Percentiles rank a stretch among this genome's conserved stretches.
These are phyloP conservation scores for Botrylloides violaceus DNA, from an alignment of 23 tunicate genomes.

Conservation along the genomic window DNA sequence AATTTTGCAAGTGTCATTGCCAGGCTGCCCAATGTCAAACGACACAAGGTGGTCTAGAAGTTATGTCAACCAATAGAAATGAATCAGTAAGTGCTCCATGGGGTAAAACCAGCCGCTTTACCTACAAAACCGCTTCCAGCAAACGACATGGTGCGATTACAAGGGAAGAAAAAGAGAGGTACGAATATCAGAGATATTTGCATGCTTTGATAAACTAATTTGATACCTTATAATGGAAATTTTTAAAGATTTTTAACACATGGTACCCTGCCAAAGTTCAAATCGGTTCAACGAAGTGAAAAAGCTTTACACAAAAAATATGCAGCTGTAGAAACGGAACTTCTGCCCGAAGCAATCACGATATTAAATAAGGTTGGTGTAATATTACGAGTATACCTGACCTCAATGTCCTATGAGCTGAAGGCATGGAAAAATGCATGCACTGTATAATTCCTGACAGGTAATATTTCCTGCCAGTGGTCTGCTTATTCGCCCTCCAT, in stretches of 20 bases:
- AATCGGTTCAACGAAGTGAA: constrained; percentile 3
- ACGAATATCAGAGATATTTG: not conserved
- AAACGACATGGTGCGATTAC: constrained; percentile 1
- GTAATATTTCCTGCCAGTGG: no score
- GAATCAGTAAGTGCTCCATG: constrained; percentile 13
- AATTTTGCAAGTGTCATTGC: not conserved
- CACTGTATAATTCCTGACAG: no score
- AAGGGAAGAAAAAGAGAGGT: constrained; percentile 18
- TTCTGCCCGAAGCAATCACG: constrained; percentile 12
- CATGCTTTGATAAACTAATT: not conserved
- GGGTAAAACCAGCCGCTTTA: constrained; percentile 21
- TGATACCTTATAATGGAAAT: not conserved
- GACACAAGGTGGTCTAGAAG: constrained; percentile 3
- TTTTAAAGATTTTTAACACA: constrained; percentile 18
- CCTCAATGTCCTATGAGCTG: no score
- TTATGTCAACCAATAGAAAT: constrained; percentile 9
- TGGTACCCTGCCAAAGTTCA: constrained; percentile 18
- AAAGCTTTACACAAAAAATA: constrained; percentile 14
- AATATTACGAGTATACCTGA: no score
- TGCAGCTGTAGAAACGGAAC: constrained; percentile 20
- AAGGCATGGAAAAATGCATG: no score
- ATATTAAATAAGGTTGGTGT: constrained; percentile 16
- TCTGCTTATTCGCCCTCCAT: no score
- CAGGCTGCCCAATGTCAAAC: constrained; percentile 10
- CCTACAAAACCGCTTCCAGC: constrained; percentile 4